phyloP scores from a whole-genome alignment of 1,140 invertebrate species.

The Heliconius nattereri region DNA sequence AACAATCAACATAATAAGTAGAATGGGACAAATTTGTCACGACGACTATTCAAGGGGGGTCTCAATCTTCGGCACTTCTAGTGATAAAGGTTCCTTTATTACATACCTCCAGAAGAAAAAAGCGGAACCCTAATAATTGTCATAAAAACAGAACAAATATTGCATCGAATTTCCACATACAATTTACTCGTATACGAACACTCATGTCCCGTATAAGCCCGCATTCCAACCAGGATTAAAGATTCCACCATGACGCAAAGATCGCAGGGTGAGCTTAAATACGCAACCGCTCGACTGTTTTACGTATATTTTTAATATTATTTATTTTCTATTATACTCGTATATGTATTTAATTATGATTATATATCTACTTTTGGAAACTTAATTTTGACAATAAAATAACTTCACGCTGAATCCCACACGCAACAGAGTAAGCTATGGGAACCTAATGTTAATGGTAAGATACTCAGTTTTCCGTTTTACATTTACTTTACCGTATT shows the following conservation, averaged over 20 bases:
- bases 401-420: too few relatives aligned
- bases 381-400: too few relatives aligned
- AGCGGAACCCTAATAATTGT: neutral
- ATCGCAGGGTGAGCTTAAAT: constrained; percentile 24
- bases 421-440: too few relatives aligned
- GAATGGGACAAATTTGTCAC: too few relatives aligned
- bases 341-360: neutral
- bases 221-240: constrained; percentile 34
- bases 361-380: neutral
- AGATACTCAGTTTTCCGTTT: too few relatives aligned
- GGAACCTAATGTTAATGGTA: too few relatives aligned
- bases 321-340: neutral
- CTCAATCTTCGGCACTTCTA: too few relatives aligned
- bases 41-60: too few relatives aligned
- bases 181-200: constrained; percentile 8
- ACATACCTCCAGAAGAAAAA: too few relatives aligned
- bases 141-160: neutral
- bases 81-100: too few relatives aligned
- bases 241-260: constrained; percentile 34
- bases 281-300: constrained; percentile 21
- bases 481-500: neutral
- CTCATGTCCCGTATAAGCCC: constrained; percentile 11
- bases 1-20: too few relatives aligned
- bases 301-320: neutral
- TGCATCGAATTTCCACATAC: neutral